Base-by-base conservation (phyloP, 2,113 vertebrate species). In the Pleuronectes platessa region DNA sequence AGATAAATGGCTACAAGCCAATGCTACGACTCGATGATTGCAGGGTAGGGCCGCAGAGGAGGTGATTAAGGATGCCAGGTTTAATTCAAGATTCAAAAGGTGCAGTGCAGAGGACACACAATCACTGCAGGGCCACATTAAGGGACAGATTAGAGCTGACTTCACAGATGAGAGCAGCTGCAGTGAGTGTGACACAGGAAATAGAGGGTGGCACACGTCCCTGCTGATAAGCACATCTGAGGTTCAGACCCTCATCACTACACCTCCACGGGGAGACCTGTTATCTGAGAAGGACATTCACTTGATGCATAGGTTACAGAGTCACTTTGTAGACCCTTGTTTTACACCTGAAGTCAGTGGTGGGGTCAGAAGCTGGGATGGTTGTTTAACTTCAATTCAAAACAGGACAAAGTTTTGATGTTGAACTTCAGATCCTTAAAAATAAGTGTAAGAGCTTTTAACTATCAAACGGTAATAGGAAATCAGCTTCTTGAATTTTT, bases 141-240 rank as follows among this genome's bases (percentile, higher is more conserved):
- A 31, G 9, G 26, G 21, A 26, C 0, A 35, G 26, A 78, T 79
- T 51, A 68, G 40, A 42, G 40, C 12, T 42, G 40, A 42, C 40
- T 42, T 13, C 40, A 42, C 40, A 27, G 68, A 40, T 58, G 45
- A 55, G 66, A 79, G 68, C 78, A 73, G 86, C 68, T 84, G 80
- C 55, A 72, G 40, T 0, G 37, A 66, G 73, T 35, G 62, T 70
- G 31, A 31, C 31, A 31, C 31, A 31, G 31, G 31, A 31, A 5
- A 6, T 6, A 7, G 31, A 31, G 26, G 12, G 40, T 42, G 40
- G 40, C 40, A 13, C 40, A 13, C 40, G 40, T 42, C 40, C 3
- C 11, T 42, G 40, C 40, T 12, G 40, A 13, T 42, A 13, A 42
- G 12, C 40, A 42, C 10, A 42, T 11, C 10, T 42, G 40, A 42